Conservation (phyloP, 64 coral and sea anemone genomes). For the Stichodactyla helianthus region DNA sequence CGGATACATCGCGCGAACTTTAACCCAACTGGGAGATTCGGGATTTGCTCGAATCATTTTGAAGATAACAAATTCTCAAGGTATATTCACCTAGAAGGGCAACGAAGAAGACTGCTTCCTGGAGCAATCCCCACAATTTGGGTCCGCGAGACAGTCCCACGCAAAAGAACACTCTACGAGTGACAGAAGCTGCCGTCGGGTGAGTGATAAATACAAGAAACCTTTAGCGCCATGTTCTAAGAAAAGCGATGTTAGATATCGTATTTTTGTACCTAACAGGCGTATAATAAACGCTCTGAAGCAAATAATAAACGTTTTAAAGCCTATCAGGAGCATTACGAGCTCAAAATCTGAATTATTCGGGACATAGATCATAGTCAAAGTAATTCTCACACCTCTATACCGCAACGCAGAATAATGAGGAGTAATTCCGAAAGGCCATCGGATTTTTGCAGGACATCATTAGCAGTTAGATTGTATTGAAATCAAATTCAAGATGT, state of each 20-base stretch:
- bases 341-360: not conserved
- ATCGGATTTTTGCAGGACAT: not conserved
- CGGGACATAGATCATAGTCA: not conserved
- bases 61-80: too few species aligned
- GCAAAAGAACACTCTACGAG: too few species aligned
- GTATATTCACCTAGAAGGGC: too few species aligned
- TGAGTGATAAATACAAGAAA: not conserved
- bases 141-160: too few species aligned
- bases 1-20: too few species aligned
- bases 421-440: not conserved
- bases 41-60: too few species aligned
- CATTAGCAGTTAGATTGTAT: not conserved
- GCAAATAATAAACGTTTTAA: not conserved
- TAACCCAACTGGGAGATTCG: too few species aligned
- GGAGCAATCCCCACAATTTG: too few species aligned
- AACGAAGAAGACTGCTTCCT: too few species aligned
- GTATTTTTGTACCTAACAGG: not conserved
- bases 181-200: too few species aligned
- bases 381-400: not conserved
- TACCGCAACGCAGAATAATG: not conserved
- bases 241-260: not conserved
- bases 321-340: not conserved
- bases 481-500: not conserved
- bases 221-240: not conserved
- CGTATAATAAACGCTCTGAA: not conserved